phyloP scores from a whole-genome alignment of 2,888 invertebrate species.

The Busseola fusca region DNA sequence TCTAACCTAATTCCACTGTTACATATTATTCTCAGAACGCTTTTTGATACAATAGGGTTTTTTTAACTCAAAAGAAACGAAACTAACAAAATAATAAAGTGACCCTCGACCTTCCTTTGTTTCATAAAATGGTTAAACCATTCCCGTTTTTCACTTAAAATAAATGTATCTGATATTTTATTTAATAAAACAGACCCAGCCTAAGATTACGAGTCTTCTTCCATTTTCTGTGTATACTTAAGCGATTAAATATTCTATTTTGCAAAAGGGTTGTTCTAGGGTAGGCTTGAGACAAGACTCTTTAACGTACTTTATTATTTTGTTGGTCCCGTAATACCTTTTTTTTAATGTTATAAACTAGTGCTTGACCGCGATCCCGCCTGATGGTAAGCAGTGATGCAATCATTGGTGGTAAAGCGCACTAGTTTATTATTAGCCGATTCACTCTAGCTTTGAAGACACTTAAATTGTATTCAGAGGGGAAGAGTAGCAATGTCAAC shows the following conservation, averaged over 20 bases:
- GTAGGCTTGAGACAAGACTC: background rate
- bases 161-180: background rate
- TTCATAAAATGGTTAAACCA: background rate
- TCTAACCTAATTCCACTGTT: background rate
- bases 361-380: too few species aligned
- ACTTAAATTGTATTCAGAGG: too few species aligned
- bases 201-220: background rate
- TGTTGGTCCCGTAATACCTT: too few species aligned
- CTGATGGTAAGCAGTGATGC: too few species aligned
- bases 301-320: background rate
- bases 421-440: too few species aligned
- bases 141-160: background rate
- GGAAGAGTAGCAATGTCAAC: too few species aligned
- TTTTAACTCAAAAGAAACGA: background rate
- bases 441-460: too few species aligned
- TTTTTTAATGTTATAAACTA: too few species aligned
- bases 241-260: slow-evolving; percentile 5
- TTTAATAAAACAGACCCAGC: background rate
- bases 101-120: slow-evolving; percentile 9
- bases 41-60: slow-evolving; percentile 1
- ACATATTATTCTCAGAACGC: too few species aligned
- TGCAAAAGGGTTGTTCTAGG: background rate
- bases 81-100: background rate
- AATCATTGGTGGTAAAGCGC: too few species aligned
- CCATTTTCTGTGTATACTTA: background rate